Percentiles rank a stretch among this genome's conserved stretches.
These are phyloP conservation scores for Cryptophagus acutangulus DNA, from an alignment of 2,888 invertebrate species.

Conservation along the genomic window DNA sequence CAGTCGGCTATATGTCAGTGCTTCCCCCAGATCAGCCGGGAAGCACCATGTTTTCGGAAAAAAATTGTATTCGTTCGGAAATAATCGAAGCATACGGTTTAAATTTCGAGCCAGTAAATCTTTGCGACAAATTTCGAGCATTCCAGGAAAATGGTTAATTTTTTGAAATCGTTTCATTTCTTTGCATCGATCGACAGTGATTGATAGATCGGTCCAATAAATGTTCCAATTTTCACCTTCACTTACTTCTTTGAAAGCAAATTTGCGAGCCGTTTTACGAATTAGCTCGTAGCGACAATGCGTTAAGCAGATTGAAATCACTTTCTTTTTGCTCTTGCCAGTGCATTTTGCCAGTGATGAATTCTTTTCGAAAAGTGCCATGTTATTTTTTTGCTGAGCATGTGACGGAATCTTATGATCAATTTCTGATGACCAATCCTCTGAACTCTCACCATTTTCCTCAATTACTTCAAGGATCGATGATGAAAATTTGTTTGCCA, in stretches of 20 bases:
- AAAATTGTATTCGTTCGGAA: conserved; percentile 85
- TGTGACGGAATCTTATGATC: too few species aligned
- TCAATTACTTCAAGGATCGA: conserved; percentile 30
- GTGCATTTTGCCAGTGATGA: too few species aligned
- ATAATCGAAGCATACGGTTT: conserved; percentile 82
- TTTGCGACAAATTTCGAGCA: conserved; percentile 60
- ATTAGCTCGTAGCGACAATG: conserved; percentile 73
- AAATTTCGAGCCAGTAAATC: conserved; percentile 84
- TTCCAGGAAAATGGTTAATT: conserved; percentile 83
- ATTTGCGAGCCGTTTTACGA: conserved; percentile 62
- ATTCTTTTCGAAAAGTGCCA: not conserved
- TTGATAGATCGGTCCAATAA: conserved; percentile 85
- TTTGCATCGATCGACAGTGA: conserved; percentile 80
- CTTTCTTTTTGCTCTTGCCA: conserved; percentile 29
- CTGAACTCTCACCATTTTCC: conserved; percentile 30
- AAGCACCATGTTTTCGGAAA: conserved; percentile 93
- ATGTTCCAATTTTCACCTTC: conserved; percentile 85
- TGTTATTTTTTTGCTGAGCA: not conserved
- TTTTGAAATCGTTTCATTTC: conserved; percentile 90
- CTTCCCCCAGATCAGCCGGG: conserved; percentile 80
- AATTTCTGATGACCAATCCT: conserved; percentile 31
- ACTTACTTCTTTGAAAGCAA: conserved; percentile 71
- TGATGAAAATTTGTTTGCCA: conserved; percentile 31
- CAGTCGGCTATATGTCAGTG: conserved; percentile 63
- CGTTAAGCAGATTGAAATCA: conserved; percentile 60